A percentile compares a stretch with the other conserved stretches of the same genome.
These are phyloP conservation scores for Stegastes partitus DNA, from an alignment of 2,113 vertebrate species.

Conservation along the genomic window DNA sequence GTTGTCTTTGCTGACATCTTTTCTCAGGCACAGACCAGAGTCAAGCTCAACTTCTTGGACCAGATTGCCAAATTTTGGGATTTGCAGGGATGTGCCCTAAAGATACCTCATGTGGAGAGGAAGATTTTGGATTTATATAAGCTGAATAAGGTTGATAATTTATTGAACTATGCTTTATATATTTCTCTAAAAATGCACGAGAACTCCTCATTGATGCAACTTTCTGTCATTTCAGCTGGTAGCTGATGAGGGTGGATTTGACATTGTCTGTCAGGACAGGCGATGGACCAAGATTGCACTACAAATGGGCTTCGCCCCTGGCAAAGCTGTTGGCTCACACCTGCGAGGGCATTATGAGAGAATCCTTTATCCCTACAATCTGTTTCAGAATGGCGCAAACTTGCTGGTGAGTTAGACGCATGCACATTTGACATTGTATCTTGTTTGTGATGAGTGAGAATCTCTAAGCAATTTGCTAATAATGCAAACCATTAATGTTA, in stretches of 20 bases:
- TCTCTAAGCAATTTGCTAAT: conserved; percentile 19
- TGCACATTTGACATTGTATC: not conserved
- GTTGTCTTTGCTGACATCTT: not conserved
- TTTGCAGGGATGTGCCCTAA: conserved; percentile 95
- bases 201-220: not conserved
- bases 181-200: not conserved
- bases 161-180: not conserved
- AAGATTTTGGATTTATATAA: conserved; percentile 98
- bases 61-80: conserved; percentile 99
- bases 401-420: conserved; percentile 88
- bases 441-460: not conserved
- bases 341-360: conserved; percentile 96
- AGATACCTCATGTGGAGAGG: conserved; percentile 97
- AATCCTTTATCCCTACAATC: conserved; percentile 95
- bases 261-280: conserved; percentile 93
- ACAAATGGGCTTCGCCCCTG: conserved; percentile 94
- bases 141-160: conserved; percentile 89
- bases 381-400: conserved; percentile 94
- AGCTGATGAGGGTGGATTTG: conserved; percentile 96
- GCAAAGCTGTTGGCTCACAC: conserved; percentile 96
- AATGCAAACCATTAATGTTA: not conserved
- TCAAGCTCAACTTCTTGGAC: conserved; percentile 98
- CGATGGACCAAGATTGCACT: conserved; percentile 97
- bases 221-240: conserved; percentile 87
- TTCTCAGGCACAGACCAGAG: conserved; percentile 94